Percentiles rank a stretch among this genome's conserved stretches.
Conservation (phyloP, 2,113 vertebrate genomes). For the Psophia crepitans region DNA sequence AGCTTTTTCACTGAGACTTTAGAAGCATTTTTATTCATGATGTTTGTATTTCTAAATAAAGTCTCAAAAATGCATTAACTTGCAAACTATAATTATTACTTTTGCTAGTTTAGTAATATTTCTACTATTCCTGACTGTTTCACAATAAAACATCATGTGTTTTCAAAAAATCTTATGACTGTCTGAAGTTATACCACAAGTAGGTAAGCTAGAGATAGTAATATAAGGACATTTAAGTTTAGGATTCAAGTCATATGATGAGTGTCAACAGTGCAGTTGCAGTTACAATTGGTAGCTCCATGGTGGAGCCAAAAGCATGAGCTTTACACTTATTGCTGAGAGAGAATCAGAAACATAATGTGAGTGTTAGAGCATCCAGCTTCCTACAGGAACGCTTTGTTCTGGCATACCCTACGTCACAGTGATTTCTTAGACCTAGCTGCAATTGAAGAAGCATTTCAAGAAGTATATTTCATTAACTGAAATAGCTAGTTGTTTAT, state of each 20-base stretch:
- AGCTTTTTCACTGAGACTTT: not conserved
- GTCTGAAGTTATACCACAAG: not conserved
- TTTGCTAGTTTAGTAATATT: not conserved
- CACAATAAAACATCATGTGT: not conserved
- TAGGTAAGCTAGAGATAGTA: not conserved
- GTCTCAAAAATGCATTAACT: not conserved
- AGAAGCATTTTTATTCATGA: not conserved
- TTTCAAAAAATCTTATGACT: not conserved
- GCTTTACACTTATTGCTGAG: conserved; percentile 47
- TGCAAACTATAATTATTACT: not conserved
- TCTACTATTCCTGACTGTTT: not conserved
- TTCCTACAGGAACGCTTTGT: conserved; percentile 17
- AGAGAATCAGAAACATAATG: not conserved
- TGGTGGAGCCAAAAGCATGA: conserved; percentile 80
- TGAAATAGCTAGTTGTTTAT: not conserved
- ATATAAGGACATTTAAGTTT: not conserved
- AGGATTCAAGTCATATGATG: not conserved
- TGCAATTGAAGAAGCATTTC: not conserved
- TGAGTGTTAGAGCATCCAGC: not conserved
- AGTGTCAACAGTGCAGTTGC: conserved; percentile 46
- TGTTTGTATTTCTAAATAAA: not conserved
- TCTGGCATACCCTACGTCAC: not conserved
- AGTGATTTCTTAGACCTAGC: not conserved
- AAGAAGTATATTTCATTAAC: not conserved
- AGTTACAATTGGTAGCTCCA: conserved; percentile 78